These are phyloP conservation scores for Meloe dianella DNA, from an alignment of 2,888 invertebrate genomes.

Conservation along the genomic window DNA sequence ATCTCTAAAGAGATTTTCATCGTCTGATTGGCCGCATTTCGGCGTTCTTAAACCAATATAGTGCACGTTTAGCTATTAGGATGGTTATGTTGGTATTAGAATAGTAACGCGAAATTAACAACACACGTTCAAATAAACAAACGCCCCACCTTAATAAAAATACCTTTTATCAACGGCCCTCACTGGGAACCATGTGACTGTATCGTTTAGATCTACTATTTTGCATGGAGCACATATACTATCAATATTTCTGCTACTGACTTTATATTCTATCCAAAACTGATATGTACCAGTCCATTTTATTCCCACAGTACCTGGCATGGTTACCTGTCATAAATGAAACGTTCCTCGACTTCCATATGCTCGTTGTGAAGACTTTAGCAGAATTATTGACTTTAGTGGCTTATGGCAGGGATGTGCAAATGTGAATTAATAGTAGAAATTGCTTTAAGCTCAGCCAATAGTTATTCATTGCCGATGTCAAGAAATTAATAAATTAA, in stretches of 20 bases:
- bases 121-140: neutral
- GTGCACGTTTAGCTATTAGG: conserved; percentile 46
- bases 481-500: too few species aligned
- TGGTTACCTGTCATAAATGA: conserved; percentile 14
- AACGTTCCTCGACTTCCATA: conserved; percentile 22
- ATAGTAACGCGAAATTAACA: conserved; percentile 19
- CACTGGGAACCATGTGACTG: conserved; percentile 78
- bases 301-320: conserved; percentile 19
- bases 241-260: conserved; percentile 62
- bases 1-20: conserved; percentile 8
- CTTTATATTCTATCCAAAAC: conserved; percentile 52
- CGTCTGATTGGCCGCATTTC: conserved; percentile 32
- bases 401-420: conserved; percentile 57
- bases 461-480: neutral
- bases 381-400: conserved; percentile 50
- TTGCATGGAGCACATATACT: conserved; percentile 76
- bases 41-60: conserved; percentile 38
- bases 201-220: conserved; percentile 72
- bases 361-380: conserved; percentile 48
- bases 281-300: conserved; percentile 23
- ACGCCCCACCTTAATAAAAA: neutral
- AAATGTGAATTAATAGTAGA: conserved; percentile 31
- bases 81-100: conserved; percentile 39
- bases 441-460: conserved; percentile 14
- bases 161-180: conserved; percentile 37